Evolutionary conservation across 2,113 vertebrate genomes (phyloP).

Genomic region (Danionella cerebrum): DNA sequence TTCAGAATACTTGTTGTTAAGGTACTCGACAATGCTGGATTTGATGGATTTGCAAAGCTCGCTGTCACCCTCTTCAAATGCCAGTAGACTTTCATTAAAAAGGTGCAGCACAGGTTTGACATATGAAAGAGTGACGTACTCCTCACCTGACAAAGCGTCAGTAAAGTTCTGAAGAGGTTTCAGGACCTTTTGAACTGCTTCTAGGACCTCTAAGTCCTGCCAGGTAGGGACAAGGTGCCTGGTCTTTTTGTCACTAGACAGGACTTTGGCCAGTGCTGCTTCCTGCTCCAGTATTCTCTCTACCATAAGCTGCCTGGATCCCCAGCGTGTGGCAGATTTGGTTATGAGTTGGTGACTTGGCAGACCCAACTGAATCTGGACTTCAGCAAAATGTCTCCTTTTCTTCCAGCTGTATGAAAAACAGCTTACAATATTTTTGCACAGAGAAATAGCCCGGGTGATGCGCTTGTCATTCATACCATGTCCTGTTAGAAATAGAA

Average conservation of each 20-base stretch:
- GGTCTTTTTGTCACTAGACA: conserved; percentile 8
- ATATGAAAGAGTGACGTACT: neutral
- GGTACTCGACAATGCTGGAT: conserved; percentile 8
- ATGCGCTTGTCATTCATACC: neutral
- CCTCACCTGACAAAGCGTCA: conserved; percentile 31
- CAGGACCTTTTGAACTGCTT: conserved; percentile 22
- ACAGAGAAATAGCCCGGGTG: neutral
- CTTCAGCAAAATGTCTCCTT: neutral
- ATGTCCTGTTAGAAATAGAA: too few relatives aligned
- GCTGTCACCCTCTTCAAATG: neutral
- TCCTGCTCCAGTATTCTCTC: conserved; percentile 3
- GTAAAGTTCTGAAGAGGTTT: conserved; percentile 15
- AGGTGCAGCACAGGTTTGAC: conserved; percentile 2
- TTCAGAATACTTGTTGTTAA: conserved; percentile 20
- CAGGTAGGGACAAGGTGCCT: neutral
- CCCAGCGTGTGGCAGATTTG: neutral
- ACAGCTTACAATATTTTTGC: neutral
- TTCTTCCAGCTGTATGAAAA: conserved; percentile 1
- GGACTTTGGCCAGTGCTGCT: neutral
- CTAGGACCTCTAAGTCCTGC: neutral
- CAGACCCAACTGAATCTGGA: neutral
- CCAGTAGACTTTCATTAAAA: neutral
- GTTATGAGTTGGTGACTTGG: conserved; percentile 7
- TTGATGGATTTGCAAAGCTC: conserved; percentile 22
- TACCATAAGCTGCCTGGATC: neutral